Evolutionary conservation across 1,140 invertebrate species (phyloP), one percentile per base, ranked within the genome.

Genomic region (Xylocopa sonorina): DNA sequence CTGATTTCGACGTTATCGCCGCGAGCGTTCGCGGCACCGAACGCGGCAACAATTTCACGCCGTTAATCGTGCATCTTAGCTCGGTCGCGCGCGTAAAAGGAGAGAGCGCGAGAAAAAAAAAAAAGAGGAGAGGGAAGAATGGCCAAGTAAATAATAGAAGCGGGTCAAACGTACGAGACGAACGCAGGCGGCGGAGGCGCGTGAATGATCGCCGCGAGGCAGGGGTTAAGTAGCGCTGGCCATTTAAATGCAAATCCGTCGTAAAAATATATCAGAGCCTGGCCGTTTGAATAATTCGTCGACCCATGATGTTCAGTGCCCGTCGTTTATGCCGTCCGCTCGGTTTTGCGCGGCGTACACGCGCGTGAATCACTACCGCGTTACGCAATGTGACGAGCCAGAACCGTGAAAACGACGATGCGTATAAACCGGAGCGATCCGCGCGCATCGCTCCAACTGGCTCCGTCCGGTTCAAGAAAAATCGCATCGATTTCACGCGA

Each of bases 281-380:
- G 21, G 21, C n/a, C 34, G 43, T 41, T 51, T 55, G 51, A 53
- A 71, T 57, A 41, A 53, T 64, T 55, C 29, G 24, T 67, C 27
- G 53, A n/a, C 41, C 43, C 21, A 9, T 18, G 34, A 29, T 53
- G 53, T 69, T 68, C 62, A 32, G 46, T n/a, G n/a, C n/a, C n/a
- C 32, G 27, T 6, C 50, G 57, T 55, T 68, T 38, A 16, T 16
- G 24, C 29, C 34, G 24, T 46, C n/a, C 24, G 46, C 80, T 69
- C 46, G 29, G 51, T 63, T 72, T 60, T 55, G 46, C 60, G 51
- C 43, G 48, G 38, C 9, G 41, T n/a, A 62, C 64, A 63, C 41
- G 57, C 48, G 57, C 69, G 82, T 80, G 82, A 84, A 83, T 86
- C 83, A 82, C 62, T 69, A 29, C 32, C 55, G 68, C 50, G 55